phyloP scores from a whole-genome alignment of 2,113 vertebrate genomes.

The Cyanoramphus novaezelandiae region DNA sequence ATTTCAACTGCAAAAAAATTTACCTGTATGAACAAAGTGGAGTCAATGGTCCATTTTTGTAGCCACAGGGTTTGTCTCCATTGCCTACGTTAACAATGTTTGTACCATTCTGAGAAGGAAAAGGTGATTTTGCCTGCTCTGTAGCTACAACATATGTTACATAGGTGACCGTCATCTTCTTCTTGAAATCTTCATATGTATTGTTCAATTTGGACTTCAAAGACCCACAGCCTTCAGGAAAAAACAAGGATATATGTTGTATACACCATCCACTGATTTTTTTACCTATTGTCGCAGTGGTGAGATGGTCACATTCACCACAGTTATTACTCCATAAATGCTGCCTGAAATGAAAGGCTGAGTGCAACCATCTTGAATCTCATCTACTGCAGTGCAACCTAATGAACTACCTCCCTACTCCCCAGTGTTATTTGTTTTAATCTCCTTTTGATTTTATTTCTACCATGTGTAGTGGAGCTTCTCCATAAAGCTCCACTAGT shows the following conservation, averaged over 20 bases:
- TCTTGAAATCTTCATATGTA: constrained; percentile 73
- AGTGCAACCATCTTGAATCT: not conserved
- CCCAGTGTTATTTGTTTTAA: not conserved
- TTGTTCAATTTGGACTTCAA: constrained; percentile 52
- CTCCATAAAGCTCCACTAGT: not conserved
- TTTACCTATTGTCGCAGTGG: not conserved
- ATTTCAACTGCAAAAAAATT: not conserved
- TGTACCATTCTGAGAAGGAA: not conserved
- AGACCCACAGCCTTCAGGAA: not conserved
- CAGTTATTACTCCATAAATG: not conserved
- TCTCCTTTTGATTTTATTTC: not conserved
- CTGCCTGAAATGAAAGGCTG: not conserved
- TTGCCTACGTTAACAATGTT: constrained; percentile 65
- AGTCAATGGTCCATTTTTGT: constrained; percentile 69
- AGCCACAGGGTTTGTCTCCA: constrained; percentile 29
- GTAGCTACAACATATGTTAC: constrained; percentile 59
- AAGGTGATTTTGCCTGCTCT: not conserved
- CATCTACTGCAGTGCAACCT: not conserved
- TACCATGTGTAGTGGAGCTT: not conserved
- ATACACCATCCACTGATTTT: not conserved
- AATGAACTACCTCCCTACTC: not conserved
- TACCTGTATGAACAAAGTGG: constrained; percentile 73
- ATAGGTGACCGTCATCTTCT: constrained; percentile 43
- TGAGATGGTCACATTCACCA: not conserved
- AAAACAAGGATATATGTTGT: not conserved